Base-by-base conservation (phyloP, 1,140 invertebrate genomes). In the Drosophila albomicans region DNA sequence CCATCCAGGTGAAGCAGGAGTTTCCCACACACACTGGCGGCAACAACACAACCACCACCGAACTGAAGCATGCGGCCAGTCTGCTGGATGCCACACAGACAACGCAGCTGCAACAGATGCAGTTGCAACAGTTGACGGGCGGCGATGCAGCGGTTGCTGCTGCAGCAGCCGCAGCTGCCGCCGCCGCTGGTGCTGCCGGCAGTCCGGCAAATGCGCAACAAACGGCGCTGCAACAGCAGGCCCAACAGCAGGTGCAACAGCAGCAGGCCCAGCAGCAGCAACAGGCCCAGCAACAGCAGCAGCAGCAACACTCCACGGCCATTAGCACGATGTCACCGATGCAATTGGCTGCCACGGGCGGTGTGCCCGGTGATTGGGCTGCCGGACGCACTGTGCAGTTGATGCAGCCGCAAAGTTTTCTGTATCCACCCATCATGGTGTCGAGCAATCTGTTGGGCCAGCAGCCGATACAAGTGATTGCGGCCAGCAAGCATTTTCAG, bases 361-460 rank as follows among this genome's bases (percentile, higher is more conserved):
- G 91, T 54, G 80, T 94, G 80, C 93, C 94, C 46, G 94, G 94
- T 43, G 95, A 95, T 41, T 95, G 95, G 93, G 93, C 94, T 35
- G 94, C 94, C 43, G 94, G 94, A 6, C 93, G 94, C 3, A 94
- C 95, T 6, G 94, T 96, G 8, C 96, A 97, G 92, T 95, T 97
- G 11, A 97, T 97, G 77, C 96, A 97, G 90, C 97, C 97, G 96
- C 95, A 92, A 95, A 97, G 97, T 91, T 93, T 98, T 10, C 96
- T 97, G 84, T 96, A 97, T 91, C 96, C 95, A 1, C 95, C 96
- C 43, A 91, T 96, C 15, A 92, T 97, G 6, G 96, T 97, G 95
- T 96, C 96, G 1, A 95, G 96, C 1, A 97, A 97, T 87, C 94
- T 97, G 38, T 94, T 96, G 68, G 96, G 96, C 82, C 96, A 96